phyloP scores from a whole-genome alignment of 1,140 invertebrate species.

The Pomacea maculata region DNA sequence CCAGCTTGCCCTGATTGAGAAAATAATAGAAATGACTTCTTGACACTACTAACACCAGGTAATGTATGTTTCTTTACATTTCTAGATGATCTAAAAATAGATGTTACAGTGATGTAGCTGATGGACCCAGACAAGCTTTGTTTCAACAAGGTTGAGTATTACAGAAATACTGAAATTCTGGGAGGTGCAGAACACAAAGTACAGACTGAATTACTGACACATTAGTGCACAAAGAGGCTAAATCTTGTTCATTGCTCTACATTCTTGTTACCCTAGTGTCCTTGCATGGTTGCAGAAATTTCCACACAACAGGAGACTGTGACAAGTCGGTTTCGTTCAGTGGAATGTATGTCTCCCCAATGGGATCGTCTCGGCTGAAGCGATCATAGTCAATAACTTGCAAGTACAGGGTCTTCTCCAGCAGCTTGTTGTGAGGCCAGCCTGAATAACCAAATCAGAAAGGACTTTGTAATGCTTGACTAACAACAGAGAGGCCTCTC shows the following conservation, averaged over 20 bases:
- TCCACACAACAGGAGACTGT: conserved; percentile 65
- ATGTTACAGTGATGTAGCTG: background rate
- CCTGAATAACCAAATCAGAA: conserved; percentile 39
- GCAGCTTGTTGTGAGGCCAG: conserved; percentile 61
- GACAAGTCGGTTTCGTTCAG: conserved; percentile 82
- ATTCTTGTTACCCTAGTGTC: conserved; percentile 57
- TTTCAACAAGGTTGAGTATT: too few relatives aligned
- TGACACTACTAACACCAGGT: too few relatives aligned
- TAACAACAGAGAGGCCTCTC: background rate
- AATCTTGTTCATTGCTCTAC: too few relatives aligned
- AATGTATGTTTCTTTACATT: background rate
- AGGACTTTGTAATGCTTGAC: background rate
- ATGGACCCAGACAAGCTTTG: too few relatives aligned
- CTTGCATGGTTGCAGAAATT: conserved; percentile 62
- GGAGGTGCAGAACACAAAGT: too few relatives aligned
- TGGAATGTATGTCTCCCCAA: conserved; percentile 94
- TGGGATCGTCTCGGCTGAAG: conserved; percentile 96
- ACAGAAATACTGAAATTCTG: too few relatives aligned
- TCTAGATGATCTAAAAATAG: background rate
- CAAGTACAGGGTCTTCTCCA: conserved; percentile 59
- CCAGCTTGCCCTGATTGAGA: conserved; percentile 67
- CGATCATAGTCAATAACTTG: conserved; percentile 90
- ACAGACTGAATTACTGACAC: too few relatives aligned
- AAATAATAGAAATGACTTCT: conserved; percentile 10
- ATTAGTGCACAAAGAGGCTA: too few relatives aligned